These are phyloP conservation scores for Cecropterus lyciades DNA, from an alignment of 1,140 invertebrate species.

Conservation along the genomic window DNA sequence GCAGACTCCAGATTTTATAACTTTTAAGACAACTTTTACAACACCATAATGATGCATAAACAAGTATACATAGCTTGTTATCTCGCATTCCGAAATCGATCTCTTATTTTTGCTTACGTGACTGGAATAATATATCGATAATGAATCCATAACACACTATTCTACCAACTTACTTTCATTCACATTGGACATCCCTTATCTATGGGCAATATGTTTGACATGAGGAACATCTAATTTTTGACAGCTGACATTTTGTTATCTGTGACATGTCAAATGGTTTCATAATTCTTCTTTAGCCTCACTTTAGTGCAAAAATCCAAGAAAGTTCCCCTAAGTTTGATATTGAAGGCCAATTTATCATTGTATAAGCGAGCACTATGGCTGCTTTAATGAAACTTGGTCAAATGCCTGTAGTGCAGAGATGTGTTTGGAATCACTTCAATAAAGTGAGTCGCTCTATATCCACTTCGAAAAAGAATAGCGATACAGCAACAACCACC, in stretches of 20 bases:
- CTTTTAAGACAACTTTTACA: too few species aligned
- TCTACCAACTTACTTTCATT: too few species aligned
- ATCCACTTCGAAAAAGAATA: constrained; percentile 81
- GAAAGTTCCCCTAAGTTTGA: not conserved
- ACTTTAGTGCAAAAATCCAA: constrained; percentile 2
- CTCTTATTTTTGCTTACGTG: too few species aligned
- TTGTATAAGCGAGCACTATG: constrained; percentile 49
- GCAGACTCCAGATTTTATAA: too few species aligned
- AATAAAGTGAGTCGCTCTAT: constrained; percentile 62
- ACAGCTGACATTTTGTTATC: constrained; percentile 4
- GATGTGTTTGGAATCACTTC: constrained; percentile 67
- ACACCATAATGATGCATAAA: too few species aligned
- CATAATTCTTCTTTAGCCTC: constrained; percentile 45
- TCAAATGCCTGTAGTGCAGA: constrained; percentile 65
- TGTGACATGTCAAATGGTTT: constrained; percentile 44
- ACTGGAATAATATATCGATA: too few species aligned
- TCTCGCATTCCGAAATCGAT: too few species aligned
- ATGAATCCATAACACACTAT: too few species aligned
- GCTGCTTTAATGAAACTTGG: constrained; percentile 72
- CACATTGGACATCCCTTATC: too few species aligned
- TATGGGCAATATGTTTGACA: not conserved
- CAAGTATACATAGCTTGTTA: too few species aligned
- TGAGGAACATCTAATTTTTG: not conserved
- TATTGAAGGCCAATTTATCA: constrained; percentile 5
- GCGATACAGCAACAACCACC: constrained; percentile 74